Base-by-base conservation (phyloP, 2,113 vertebrate species). In the Tautogolabrus adspersus region DNA sequence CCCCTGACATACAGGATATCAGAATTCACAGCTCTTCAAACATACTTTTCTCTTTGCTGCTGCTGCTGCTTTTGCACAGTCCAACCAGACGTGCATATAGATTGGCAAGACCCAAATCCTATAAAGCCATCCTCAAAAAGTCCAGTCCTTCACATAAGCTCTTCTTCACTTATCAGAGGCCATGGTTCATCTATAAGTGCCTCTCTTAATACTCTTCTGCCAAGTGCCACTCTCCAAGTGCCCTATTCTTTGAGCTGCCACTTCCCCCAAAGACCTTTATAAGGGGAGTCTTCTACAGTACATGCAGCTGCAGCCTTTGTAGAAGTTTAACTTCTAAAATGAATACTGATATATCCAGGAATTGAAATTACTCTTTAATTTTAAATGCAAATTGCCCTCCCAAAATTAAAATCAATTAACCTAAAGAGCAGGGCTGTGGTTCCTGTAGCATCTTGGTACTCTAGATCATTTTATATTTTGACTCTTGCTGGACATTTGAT, bases 361-460 rank as follows among this genome's bases (percentile, higher is more conserved):
- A 21, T 54, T 23, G 38, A 71, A 2, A 59, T 10, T 1, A 12
- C 23, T 16, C 22, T 66, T 34, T 13, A n/a, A 38, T 21, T 30
- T 21, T 5, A 26, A 59, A 60, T 66, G 19, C 61, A 38, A n/a
- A 44, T 67, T 63, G 67, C 55, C 44, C 26, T 44, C 12, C 52
- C 26, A 13, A 64, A 23, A 44, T 0, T 44, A 59, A 70, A 84
- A 72, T 0, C 22, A 57, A 63, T 16, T 3, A 37, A 77, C 60
- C 23, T 52, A 77, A 88, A 82, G 85, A 90, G 86, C 91, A 88
- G 82, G 84, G 88, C 88, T 81, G 61, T 46, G 51, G 75, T 82
- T 82, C 67, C 80, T 30, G 7, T 85, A 81, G 83, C 84, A 81
- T 82, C 60, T 86, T 88, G 84, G 84, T 72, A 77, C 87, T 88